Conservation (phyloP, 2,888 invertebrate species). For the Lasius fuliginosus region DNA sequence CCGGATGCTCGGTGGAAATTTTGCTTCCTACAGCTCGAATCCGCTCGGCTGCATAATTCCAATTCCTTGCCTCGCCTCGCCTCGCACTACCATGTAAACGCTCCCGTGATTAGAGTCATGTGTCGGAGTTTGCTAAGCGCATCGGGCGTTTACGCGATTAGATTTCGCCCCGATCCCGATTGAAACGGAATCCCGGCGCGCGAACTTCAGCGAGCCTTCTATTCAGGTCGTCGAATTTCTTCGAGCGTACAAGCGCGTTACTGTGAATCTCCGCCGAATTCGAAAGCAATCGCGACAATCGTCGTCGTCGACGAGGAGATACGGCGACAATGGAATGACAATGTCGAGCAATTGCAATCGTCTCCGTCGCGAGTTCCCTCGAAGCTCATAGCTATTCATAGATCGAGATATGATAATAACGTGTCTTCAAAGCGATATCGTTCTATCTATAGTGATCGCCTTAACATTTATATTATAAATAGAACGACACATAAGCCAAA, state of each 20-base stretch:
- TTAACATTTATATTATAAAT: constrained; percentile 3
- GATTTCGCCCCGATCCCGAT: constrained; percentile 62
- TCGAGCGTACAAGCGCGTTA: constrained; percentile 33
- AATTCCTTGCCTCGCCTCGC: constrained; percentile 66
- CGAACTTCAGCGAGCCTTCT: constrained; percentile 39
- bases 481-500: background rate
- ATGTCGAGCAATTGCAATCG: constrained; percentile 32
- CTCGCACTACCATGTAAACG: constrained; percentile 61
- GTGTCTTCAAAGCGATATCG: background rate
- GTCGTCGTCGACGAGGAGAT: constrained; percentile 27
- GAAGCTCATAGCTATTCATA: constrained; percentile 22
- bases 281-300: constrained; percentile 49
- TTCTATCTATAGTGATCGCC: background rate
- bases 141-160: constrained; percentile 66
- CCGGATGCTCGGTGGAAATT: constrained; percentile 99
- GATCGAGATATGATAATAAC: constrained; percentile 20
- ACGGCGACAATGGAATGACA: constrained; percentile 46
- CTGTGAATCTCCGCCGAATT: constrained; percentile 33
- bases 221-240: constrained; percentile 46
- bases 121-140: constrained; percentile 63
- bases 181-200: constrained; percentile 29
- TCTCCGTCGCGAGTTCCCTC: constrained; percentile 27
- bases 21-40: constrained; percentile 58
- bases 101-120: constrained; percentile 68
- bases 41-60: constrained; percentile 67